Percentiles rank a stretch among this genome's conserved stretches.
Evolutionary conservation across 1,140 invertebrate species (phyloP).

Genomic region (Andricus grossulariae): DNA sequence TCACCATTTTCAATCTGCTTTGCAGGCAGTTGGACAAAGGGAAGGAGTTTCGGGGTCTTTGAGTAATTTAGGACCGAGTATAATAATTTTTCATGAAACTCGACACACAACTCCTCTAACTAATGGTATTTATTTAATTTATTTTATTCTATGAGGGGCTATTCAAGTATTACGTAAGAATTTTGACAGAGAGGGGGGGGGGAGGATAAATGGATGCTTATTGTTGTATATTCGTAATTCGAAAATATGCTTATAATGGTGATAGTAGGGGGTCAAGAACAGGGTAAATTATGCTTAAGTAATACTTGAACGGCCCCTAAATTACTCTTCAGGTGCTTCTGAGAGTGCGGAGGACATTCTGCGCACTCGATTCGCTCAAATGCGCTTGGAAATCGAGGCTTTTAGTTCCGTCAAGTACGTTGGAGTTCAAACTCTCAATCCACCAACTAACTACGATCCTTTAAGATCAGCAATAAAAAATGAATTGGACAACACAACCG

Average conservation of each 20-base stretch:
- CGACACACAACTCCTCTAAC: constrained; percentile 81
- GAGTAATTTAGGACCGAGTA: constrained; percentile 82
- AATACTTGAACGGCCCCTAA: too few relatives aligned
- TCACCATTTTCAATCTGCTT: constrained; percentile 83
- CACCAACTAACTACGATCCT: constrained; percentile 76
- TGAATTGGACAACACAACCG: constrained; percentile 82
- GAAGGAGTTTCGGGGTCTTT: constrained; percentile 74
- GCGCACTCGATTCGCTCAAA: constrained; percentile 79
- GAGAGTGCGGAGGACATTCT: constrained; percentile 83
- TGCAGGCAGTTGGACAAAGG: constrained; percentile 78
- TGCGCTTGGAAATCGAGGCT: constrained; percentile 81
- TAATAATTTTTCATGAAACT: constrained; percentile 91
- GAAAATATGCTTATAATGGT: too few relatives aligned
- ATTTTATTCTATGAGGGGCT: too few relatives aligned
- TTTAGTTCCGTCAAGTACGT: constrained; percentile 86
- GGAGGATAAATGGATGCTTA: too few relatives aligned
- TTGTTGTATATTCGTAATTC: too few relatives aligned
- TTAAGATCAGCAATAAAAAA: constrained; percentile 72
- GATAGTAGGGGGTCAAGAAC: too few relatives aligned
- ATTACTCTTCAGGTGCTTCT: constrained; percentile 67
- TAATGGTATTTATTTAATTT: constrained; percentile 63
- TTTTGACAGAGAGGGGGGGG: too few relatives aligned
- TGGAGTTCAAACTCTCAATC: constrained; percentile 78
- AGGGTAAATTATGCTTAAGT: too few relatives aligned
- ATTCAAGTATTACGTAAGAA: too few relatives aligned